phyloP scores from a whole-genome alignment of 2,797 vertebrate species.

The Amblyraja radiata region DNA sequence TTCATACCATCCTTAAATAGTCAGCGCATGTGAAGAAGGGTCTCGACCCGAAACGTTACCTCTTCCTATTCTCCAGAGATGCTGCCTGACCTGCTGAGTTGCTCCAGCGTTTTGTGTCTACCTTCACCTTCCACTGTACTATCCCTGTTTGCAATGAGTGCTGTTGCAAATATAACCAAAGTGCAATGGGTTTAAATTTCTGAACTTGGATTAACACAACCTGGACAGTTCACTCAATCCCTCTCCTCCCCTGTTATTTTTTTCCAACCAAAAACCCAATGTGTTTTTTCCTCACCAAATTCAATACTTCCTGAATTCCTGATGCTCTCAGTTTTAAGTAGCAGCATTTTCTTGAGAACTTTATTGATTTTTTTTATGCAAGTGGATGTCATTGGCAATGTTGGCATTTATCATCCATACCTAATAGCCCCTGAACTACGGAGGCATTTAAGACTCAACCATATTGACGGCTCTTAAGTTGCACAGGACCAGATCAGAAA shows the following conservation, averaged over 20 bases:
- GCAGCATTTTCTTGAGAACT: background rate
- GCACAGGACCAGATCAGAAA: no score
- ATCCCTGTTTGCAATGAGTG: background rate
- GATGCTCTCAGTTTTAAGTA: background rate
- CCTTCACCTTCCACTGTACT: background rate
- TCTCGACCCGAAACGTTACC: no score
- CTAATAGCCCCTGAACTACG: no score
- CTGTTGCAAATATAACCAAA: background rate
- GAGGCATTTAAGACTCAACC: no score
- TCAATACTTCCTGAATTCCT: slow-evolving; percentile 2
- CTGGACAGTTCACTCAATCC: background rate
- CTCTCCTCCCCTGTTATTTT: background rate
- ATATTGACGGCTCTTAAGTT: no score
- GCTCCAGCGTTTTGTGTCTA: no score
- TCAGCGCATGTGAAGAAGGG: background rate
- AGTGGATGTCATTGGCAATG: no score
- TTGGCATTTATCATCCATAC: no score
- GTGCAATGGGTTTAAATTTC: background rate
- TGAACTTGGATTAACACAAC: background rate
- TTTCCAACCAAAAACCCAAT: background rate
- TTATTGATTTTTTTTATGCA: background rate
- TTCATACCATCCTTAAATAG: background rate
- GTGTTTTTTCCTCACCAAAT: background rate
- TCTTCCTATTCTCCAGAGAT: no score
- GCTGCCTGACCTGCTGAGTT: no score